A percentile compares a stretch with the other conserved stretches of the same genome.
phyloP scores from a whole-genome alignment of 2,113 vertebrate species.

The Phalacrocorax pelagicus region DNA sequence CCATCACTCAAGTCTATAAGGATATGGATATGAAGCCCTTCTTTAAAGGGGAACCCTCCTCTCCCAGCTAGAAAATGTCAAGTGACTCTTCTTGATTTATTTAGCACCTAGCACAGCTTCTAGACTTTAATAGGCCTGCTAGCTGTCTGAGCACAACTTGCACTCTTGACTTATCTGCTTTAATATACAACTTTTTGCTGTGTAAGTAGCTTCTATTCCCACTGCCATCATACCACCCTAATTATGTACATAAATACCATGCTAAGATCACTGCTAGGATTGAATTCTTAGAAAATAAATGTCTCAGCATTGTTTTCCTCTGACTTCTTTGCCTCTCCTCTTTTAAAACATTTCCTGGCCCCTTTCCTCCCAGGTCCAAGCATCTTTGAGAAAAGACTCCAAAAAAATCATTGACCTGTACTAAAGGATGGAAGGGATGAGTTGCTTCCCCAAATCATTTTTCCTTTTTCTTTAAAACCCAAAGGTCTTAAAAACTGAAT shows the following conservation, averaged over 20 bases:
- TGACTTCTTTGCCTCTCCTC: background rate
- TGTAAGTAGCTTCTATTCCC: constrained; percentile 15
- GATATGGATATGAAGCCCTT: background rate
- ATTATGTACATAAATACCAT: constrained; percentile 7
- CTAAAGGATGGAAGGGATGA: background rate
- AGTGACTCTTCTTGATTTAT: constrained; percentile 40
- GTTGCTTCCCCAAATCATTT: background rate
- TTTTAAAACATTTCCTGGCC: background rate
- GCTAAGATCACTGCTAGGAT: background rate
- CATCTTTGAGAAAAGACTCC: background rate
- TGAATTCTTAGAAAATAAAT: constrained; percentile 13
- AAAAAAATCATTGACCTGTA: background rate
- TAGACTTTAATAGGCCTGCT: constrained; percentile 12
- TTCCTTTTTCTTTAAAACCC: background rate
- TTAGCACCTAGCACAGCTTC: background rate
- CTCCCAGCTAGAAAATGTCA: constrained; percentile 55
- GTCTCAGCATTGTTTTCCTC: background rate
- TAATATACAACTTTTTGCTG: constrained; percentile 17
- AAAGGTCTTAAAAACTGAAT: background rate
- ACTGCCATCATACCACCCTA: background rate
- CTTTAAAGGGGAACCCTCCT: constrained; percentile 29
- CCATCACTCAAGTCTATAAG: background rate
- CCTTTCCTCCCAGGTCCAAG: background rate
- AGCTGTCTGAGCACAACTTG: background rate
- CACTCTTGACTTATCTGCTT: background rate